Evolutionary conservation across 1,140 invertebrate species (phyloP).

Genomic region (Hestina assimilis): DNA sequence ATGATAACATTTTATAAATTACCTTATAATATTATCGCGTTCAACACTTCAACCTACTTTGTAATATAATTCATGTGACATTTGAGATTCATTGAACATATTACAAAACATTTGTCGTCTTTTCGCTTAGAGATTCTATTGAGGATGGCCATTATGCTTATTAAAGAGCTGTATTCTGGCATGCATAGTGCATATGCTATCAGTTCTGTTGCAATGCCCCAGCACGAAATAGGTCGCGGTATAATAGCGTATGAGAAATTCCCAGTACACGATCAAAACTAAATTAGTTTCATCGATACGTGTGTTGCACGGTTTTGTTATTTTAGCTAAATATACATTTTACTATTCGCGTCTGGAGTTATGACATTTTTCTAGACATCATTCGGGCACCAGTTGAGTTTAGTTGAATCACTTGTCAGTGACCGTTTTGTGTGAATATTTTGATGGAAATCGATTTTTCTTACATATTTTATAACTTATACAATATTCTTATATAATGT

Average conservation of each 20-base stretch:
- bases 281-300: constrained; percentile 10
- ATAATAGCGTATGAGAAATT: constrained; percentile 37
- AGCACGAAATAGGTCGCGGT: constrained; percentile 37
- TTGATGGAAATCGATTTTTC: too few relatives aligned
- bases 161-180: constrained; percentile 17
- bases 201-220: constrained; percentile 27
- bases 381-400: too few relatives aligned
- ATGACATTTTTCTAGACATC: too few relatives aligned
- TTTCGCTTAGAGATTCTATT: constrained; percentile 18
- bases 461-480: too few relatives aligned
- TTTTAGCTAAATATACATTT: constrained; percentile 9
- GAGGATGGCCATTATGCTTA: constrained; percentile 24
- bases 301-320: background rate
- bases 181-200: constrained; percentile 23
- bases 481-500: too few relatives aligned
- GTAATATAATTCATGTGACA: background rate
- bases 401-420: too few relatives aligned
- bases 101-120: background rate
- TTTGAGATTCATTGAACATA: too few relatives aligned
- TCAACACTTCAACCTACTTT: too few relatives aligned
- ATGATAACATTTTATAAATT: background rate
- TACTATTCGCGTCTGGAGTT: background rate
- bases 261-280: constrained; percentile 18
- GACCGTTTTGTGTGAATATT: too few relatives aligned
- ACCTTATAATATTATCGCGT: background rate